These are phyloP conservation scores for Agriopis leucophaearia DNA, from an alignment of 2,888 invertebrate genomes.

Conservation along the genomic window DNA sequence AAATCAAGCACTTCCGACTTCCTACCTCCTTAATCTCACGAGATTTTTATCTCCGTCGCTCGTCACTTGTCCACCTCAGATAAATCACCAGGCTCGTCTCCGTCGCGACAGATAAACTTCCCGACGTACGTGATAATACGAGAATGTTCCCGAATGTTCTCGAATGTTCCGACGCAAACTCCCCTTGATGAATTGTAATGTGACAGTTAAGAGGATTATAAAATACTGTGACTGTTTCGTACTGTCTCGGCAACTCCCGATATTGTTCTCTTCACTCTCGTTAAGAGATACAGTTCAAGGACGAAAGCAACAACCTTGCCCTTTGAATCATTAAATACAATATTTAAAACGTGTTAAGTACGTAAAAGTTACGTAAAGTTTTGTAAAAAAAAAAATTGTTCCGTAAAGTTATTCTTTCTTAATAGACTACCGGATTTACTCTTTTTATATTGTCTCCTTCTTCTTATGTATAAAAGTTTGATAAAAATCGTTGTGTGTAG, in stretches of 20 bases:
- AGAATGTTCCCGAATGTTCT: slow-evolving; percentile 42
- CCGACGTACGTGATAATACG: slow-evolving; percentile 62
- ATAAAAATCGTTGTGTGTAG: too few relatives aligned
- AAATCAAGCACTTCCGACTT: slow-evolving; percentile 28
- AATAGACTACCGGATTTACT: not conserved
- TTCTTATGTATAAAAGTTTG: too few relatives aligned
- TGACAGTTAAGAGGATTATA: slow-evolving; percentile 48
- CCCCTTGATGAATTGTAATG: slow-evolving; percentile 57
- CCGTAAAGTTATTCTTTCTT: not conserved
- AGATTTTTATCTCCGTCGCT: slow-evolving; percentile 36
- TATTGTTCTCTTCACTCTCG: slow-evolving; percentile 1
- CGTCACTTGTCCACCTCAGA: slow-evolving; percentile 48
- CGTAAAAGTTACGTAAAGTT: not conserved
- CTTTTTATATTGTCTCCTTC: too few relatives aligned
- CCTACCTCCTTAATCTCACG: slow-evolving; percentile 8
- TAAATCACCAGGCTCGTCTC: slow-evolving; percentile 58
- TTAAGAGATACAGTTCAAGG: slow-evolving; percentile 9
- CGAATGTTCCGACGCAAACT: slow-evolving; percentile 38
- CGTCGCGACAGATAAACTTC: slow-evolving; percentile 56
- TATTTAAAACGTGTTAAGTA: not conserved
- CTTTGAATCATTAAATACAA: slow-evolving; percentile 10
- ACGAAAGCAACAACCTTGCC: slow-evolving; percentile 1
- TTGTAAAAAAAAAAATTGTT: too few relatives aligned
- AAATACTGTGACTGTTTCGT: slow-evolving; percentile 43
- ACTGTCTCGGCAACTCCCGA: slow-evolving; percentile 15